Evolutionary conservation across 2,797 vertebrate species (phyloP).

Genomic region (Tragelaphus oryx): DNA sequence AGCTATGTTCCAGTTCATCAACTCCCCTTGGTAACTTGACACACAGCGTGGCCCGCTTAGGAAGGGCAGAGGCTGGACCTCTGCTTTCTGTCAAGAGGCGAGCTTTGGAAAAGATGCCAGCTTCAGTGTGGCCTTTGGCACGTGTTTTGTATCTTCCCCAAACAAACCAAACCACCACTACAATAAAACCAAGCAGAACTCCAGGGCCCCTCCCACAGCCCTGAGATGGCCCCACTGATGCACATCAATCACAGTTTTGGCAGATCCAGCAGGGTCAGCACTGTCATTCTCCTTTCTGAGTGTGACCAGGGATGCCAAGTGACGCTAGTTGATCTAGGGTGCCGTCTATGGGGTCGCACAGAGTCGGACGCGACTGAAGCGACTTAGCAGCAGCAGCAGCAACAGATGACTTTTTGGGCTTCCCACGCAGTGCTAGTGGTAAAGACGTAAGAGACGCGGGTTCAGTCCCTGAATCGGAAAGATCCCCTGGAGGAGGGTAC

Average conservation of each 20-base stretch:
- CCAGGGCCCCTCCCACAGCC: background rate
- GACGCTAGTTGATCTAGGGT: background rate
- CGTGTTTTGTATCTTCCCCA: fast-evolving
- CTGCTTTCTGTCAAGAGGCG: fast-evolving
- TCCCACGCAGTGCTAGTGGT: background rate
- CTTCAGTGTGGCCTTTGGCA: background rate
- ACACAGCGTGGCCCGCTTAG: background rate
- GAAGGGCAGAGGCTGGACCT: background rate
- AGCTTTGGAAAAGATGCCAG: background rate
- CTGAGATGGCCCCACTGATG: background rate
- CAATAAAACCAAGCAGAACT: background rate
- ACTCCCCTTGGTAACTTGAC: background rate
- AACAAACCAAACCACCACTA: background rate
- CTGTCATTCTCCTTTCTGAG: background rate
- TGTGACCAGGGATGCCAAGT: background rate
- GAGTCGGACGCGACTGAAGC: background rate
- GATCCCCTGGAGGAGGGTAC: background rate
- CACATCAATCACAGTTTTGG: background rate
- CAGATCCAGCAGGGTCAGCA: fast-evolving
- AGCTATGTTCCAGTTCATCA: background rate
- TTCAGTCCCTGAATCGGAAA: background rate
- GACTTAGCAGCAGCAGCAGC: no score
- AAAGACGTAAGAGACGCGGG: fast-evolving
- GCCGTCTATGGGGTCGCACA: no score
- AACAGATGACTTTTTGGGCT: background rate